phyloP scores from a whole-genome alignment of 2,113 vertebrate genomes.

The Ciconia stormi region DNA sequence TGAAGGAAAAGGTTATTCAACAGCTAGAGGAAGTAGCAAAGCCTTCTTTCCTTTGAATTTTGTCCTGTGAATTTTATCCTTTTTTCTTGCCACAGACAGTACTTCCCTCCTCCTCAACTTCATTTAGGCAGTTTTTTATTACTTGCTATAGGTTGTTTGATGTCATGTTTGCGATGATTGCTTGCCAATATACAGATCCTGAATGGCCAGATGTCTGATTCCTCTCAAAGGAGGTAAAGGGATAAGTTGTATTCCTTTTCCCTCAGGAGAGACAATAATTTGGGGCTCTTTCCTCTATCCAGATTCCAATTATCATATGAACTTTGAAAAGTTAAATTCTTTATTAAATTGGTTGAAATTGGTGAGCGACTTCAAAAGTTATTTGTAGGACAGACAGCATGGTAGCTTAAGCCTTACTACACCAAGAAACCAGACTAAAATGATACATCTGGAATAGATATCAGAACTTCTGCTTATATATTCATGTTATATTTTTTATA shows the following conservation, averaged over 20 bases:
- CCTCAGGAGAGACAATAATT: background rate
- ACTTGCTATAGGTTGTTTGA: background rate
- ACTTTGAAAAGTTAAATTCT: background rate
- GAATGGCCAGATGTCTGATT: background rate
- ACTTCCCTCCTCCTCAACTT: background rate
- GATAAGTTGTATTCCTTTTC: background rate
- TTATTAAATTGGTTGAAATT: background rate
- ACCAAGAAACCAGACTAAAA: background rate
- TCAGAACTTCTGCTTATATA: background rate
- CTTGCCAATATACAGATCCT: background rate
- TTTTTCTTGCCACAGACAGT: background rate
- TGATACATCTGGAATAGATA: conserved; percentile 39
- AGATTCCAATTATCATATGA: background rate
- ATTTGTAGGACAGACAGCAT: background rate
- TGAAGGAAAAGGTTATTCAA: background rate
- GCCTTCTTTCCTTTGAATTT: background rate
- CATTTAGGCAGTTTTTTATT: background rate
- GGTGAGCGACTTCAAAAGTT: background rate
- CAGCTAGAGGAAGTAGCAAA: background rate
- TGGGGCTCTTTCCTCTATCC: background rate
- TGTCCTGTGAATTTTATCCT: background rate
- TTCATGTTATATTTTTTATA: background rate
- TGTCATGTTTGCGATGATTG: background rate
- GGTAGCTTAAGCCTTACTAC: background rate
- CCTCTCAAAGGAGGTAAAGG: background rate